Evolutionary conservation across 2,113 vertebrate genomes (phyloP).

Genomic region (Daboia siamensis): DNA sequence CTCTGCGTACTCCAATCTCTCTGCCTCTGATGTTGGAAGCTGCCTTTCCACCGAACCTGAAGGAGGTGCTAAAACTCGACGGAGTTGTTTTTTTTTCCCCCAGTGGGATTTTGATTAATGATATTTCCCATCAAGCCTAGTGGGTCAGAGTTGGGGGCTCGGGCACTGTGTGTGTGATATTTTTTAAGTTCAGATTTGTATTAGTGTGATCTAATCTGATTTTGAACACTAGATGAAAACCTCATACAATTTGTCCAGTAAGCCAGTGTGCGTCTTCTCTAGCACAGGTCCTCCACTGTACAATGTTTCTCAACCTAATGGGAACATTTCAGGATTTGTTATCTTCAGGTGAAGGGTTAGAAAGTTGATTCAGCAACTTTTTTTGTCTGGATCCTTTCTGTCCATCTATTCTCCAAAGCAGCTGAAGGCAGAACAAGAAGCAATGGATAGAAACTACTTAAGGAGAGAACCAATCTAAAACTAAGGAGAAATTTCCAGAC

Average conservation of each 20-base stretch:
- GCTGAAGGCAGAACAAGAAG: too few relatives aligned
- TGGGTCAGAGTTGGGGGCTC: background rate
- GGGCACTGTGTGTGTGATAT: background rate
- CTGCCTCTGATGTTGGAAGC: constrained; percentile 76
- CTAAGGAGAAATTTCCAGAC: too few relatives aligned
- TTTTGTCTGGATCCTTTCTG: background rate
- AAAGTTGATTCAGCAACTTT: background rate
- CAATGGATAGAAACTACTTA: too few relatives aligned
- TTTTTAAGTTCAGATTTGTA: background rate
- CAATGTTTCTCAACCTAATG: background rate
- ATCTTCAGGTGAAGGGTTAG: background rate
- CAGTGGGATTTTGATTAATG: background rate
- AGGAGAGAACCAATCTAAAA: too few relatives aligned
- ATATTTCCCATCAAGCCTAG: background rate
- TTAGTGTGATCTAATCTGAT: background rate
- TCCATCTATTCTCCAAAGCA: too few relatives aligned
- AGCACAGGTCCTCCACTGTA: background rate
- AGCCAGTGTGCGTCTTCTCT: background rate
- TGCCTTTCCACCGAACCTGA: constrained; percentile 82
- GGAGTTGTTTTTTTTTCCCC: background rate
- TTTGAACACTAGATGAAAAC: background rate
- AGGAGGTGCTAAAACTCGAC: constrained; percentile 73
- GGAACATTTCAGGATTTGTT: background rate
- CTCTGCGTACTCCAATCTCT: constrained; percentile 80
- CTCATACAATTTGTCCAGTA: background rate